phyloP scores from a whole-genome alignment of 2,113 vertebrate species.

The Gadus chalcogrammus region DNA sequence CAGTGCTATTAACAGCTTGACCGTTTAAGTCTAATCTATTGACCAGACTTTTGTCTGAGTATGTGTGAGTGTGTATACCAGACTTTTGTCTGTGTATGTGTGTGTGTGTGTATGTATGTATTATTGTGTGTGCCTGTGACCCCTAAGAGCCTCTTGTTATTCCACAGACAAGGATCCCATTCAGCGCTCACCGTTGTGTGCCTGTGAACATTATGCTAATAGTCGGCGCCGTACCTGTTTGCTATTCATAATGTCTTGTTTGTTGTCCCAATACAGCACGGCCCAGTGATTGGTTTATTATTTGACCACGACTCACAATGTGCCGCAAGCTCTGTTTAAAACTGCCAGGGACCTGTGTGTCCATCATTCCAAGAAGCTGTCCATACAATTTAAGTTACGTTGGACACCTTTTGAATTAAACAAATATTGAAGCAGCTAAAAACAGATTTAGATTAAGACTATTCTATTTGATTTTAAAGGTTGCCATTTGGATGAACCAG shows the following conservation, averaged over 20 bases:
- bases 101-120: constrained; percentile 2
- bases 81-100: not conserved
- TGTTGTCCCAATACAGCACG: constrained; percentile 4
- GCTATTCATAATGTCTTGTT: constrained; percentile 36
- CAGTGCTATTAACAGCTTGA: constrained; percentile 8
- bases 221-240: constrained; percentile 37
- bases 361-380: not conserved
- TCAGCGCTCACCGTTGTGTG: constrained; percentile 22
- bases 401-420: too few relatives aligned
- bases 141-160: constrained; percentile 27
- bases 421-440: too few relatives aligned
- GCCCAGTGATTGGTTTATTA: constrained; percentile 1
- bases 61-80: not conserved
- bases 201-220: constrained; percentile 55
- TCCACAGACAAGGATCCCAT: constrained; percentile 32
- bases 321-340: too few relatives aligned
- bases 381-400: not conserved
- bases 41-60: not conserved
- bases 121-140: constrained; percentile 3
- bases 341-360: too few relatives aligned
- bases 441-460: too few relatives aligned
- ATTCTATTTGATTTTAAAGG: too few relatives aligned
- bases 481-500: too few relatives aligned
- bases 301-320: not conserved
- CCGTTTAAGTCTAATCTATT: too few relatives aligned